These are phyloP conservation scores for Steinernema feltiae DNA, from an alignment of 1,140 invertebrate species.

Conservation along the genomic window DNA sequence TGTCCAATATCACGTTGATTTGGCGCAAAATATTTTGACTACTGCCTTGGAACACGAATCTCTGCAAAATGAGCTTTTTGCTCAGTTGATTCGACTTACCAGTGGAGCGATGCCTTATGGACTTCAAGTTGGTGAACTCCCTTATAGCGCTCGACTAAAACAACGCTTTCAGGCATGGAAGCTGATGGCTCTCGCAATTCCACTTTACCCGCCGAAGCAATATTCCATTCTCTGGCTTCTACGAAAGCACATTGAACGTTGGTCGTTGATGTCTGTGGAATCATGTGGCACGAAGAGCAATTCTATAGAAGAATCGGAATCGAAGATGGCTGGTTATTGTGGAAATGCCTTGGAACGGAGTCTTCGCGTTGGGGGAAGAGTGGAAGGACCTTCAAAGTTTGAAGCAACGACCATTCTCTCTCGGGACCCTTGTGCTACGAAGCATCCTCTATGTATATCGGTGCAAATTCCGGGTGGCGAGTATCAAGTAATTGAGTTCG, in stretches of 20 bases:
- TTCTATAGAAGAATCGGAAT: conserved; percentile 21
- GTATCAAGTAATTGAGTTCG: conserved; percentile 52
- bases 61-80: conserved; percentile 44
- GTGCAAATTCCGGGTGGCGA: conserved; percentile 43
- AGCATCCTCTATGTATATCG: conserved; percentile 45
- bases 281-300: background rate
- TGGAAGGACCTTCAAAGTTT: conserved; percentile 48
- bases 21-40: conserved; percentile 46
- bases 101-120: conserved; percentile 38
- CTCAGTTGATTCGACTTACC: conserved; percentile 45
- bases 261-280: conserved; percentile 17
- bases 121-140: conserved; percentile 32
- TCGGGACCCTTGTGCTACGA: conserved; percentile 42
- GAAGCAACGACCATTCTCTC: conserved; percentile 45
- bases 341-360: conserved; percentile 33
- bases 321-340: conserved; percentile 46
- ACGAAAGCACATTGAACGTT: conserved; percentile 40
- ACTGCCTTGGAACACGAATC: conserved; percentile 35
- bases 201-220: conserved; percentile 44
- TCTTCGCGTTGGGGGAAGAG: conserved; percentile 33
- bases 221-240: conserved; percentile 50
- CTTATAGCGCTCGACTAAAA: conserved; percentile 2
- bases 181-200: conserved; percentile 42
- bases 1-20: conserved; percentile 49
- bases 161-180: conserved; percentile 42